Evolutionary conservation across 2,888 invertebrate species (phyloP).

Genomic region (Pyrocoelia pectoralis): DNA sequence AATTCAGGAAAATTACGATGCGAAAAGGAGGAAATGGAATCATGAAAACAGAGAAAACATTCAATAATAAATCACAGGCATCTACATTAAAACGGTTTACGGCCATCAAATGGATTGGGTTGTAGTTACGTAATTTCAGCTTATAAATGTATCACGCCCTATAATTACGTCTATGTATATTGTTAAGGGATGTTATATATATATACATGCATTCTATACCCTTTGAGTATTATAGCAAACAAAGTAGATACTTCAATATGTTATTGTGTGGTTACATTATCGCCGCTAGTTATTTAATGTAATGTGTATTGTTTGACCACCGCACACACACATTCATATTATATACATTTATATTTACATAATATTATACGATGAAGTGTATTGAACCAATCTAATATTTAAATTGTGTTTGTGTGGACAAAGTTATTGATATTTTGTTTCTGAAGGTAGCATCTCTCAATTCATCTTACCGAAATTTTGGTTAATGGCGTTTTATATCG

Average conservation of each 20-base stretch:
- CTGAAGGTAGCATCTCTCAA: too few species aligned
- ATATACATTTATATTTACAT: constrained; percentile 10
- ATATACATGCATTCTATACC: constrained; percentile 23
- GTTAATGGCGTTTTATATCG: too few species aligned
- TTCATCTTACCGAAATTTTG: too few species aligned
- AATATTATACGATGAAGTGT: not conserved
- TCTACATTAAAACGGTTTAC: not conserved
- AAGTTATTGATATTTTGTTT: not conserved
- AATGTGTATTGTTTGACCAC: constrained; percentile 22
- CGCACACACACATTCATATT: not conserved
- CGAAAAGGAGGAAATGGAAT: too few species aligned
- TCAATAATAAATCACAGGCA: too few species aligned
- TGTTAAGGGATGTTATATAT: constrained; percentile 18
- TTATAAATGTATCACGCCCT: constrained; percentile 12
- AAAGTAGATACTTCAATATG: constrained; percentile 33
- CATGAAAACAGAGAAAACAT: too few species aligned
- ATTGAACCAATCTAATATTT: not conserved
- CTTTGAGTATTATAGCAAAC: constrained; percentile 33
- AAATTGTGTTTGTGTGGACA: not conserved
- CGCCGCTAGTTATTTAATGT: constrained; percentile 22
- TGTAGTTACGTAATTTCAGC: not conserved
- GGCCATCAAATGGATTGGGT: not conserved
- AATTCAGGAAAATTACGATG: too few species aligned
- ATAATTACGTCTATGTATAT: constrained; percentile 19
- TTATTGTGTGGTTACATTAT: constrained; percentile 32